These are phyloP conservation scores for Calephelis nemesis DNA, from an alignment of 1,140 invertebrate species.

Conservation along the genomic window DNA sequence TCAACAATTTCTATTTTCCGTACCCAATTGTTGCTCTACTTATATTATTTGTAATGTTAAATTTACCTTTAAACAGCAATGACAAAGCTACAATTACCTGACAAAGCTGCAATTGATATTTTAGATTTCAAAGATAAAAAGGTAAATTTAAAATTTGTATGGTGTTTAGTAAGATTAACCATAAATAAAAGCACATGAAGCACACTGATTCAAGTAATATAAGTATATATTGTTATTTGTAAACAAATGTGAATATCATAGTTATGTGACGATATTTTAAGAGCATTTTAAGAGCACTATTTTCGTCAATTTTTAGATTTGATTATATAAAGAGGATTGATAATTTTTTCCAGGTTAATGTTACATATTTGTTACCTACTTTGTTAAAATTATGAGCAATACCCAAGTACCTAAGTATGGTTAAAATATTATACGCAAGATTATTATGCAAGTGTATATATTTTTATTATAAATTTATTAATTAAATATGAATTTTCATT, in stretches of 20 bases:
- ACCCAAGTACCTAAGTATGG: conserved; percentile 19
- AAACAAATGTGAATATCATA: not conserved
- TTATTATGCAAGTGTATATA: conserved; percentile 53
- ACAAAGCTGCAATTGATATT: too few relatives aligned
- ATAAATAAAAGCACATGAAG: too few relatives aligned
- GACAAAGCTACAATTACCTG: too few relatives aligned
- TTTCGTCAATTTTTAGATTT: conserved; percentile 45
- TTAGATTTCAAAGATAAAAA: too few relatives aligned
- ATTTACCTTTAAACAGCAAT: too few relatives aligned
- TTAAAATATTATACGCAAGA: not conserved
- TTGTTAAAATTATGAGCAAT: conserved; percentile 13
- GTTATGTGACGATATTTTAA: conserved; percentile 47
- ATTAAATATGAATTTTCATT: conserved; percentile 39
- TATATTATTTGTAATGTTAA: too few relatives aligned
- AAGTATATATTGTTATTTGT: not conserved
- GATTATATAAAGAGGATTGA: conserved; percentile 26
- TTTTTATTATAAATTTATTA: conserved; percentile 65
- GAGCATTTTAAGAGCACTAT: conserved; percentile 57
- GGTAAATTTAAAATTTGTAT: too few relatives aligned
- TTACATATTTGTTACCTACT: conserved; percentile 8
- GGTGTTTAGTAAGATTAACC: too few relatives aligned
- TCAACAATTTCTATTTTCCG: too few relatives aligned
- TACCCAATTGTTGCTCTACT: too few relatives aligned
- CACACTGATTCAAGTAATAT: too few relatives aligned
- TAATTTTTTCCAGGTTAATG: conserved; percentile 17